These are phyloP conservation scores for Bubalus kerabau DNA, from an alignment of 2,113 vertebrate genomes.

Conservation along the genomic window DNA sequence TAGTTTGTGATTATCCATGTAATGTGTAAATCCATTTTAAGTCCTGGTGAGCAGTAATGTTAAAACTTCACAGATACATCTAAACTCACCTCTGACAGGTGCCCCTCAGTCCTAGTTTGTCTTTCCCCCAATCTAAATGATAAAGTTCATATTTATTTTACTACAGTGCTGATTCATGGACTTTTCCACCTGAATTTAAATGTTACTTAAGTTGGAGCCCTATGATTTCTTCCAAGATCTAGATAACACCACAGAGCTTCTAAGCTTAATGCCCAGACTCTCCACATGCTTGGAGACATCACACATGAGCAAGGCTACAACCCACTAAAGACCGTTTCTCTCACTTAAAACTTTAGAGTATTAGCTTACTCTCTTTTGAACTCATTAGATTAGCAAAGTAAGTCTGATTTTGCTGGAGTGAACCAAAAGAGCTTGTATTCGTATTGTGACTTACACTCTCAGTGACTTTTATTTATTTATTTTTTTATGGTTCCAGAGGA, in stretches of 20 bases:
- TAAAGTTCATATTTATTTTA: not conserved
- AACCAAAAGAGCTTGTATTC: not conserved
- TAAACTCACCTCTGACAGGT: not conserved
- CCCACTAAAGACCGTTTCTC: not conserved
- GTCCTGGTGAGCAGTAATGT: not conserved
- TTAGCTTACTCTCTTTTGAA: not conserved
- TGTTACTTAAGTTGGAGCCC: not conserved
- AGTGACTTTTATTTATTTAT: not conserved
- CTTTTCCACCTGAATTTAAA: not conserved
- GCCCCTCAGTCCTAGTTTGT: not conserved
- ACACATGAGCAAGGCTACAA: not conserved
- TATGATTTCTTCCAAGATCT: not conserved
- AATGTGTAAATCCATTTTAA: not conserved
- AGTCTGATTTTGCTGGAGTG: not conserved
- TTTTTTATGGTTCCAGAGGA: conserved; percentile 85
- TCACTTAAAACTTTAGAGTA: not conserved
- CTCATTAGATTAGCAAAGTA: not conserved
- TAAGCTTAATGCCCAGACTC: not conserved
- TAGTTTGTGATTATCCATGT: not conserved
- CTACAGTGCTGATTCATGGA: not conserved
- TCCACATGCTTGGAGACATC: not conserved
- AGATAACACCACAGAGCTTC: not conserved
- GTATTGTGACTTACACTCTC: not conserved
- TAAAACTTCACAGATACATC: not conserved
- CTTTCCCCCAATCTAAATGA: not conserved